phyloP scores from a whole-genome alignment of 2,888 invertebrate species.

The Cryptocephalus primarius region DNA sequence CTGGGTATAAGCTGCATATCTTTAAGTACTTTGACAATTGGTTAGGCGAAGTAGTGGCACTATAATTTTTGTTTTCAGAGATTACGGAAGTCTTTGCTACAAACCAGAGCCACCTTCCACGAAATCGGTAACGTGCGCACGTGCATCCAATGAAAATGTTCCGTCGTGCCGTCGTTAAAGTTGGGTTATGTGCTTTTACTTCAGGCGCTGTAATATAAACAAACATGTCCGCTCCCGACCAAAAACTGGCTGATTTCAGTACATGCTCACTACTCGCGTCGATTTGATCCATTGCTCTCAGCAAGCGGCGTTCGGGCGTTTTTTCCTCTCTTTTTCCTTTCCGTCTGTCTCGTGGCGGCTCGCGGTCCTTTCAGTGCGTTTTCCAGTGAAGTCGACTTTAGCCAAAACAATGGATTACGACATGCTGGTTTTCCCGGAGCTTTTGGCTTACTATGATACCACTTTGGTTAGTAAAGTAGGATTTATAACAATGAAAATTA shows the following conservation, averaged over 20 bases:
- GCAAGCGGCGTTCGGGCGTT: not conserved
- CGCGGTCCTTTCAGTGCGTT: conserved; percentile 8
- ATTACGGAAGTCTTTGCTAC: not conserved
- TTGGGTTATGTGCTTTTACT: conserved; percentile 29
- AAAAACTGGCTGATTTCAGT: conserved; percentile 29
- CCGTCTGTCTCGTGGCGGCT: conserved; percentile 2
- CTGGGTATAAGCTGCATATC: too few species aligned
- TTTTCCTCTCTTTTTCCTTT: not conserved
- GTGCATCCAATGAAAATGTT: conserved; percentile 18
- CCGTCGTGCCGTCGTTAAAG: conserved; percentile 15
- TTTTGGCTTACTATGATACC: conserved; percentile 51
- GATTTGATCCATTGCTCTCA: conserved; percentile 2
- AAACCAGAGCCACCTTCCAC: not conserved
- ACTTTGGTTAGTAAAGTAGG: conserved; percentile 23
- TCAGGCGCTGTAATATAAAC: conserved; percentile 35
- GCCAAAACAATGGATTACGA: conserved; percentile 49
- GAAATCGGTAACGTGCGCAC: conserved; percentile 16
- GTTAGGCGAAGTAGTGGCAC: too few species aligned
- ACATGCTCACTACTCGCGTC: conserved; percentile 20
- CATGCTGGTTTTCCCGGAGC: conserved; percentile 51
- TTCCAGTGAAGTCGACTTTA: not conserved
- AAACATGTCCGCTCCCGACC: conserved; percentile 30
- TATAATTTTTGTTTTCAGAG: too few species aligned
- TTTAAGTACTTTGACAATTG: too few species aligned
- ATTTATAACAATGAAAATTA: conserved; percentile 1